A percentile compares a stretch with the other conserved stretches of the same genome.
Conservation (phyloP, 2,113 vertebrate species). For the Oriolus oriolus region DNA sequence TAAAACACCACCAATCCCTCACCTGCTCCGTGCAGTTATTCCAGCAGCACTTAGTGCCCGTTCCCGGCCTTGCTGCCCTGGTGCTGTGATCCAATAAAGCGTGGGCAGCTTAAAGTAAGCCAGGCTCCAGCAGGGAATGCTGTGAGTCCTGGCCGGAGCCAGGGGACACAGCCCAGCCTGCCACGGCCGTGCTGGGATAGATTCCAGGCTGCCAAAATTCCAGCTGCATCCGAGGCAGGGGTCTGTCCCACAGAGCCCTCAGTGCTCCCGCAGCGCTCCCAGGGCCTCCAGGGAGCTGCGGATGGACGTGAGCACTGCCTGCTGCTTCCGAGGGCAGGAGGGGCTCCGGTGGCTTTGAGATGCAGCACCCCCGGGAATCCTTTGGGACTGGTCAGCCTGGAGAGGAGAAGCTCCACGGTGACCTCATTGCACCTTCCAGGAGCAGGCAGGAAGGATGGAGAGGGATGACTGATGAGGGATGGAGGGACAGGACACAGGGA, state of each 20-base stretch:
- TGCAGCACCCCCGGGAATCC: background rate
- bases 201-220: background rate
- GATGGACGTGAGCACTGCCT: background rate
- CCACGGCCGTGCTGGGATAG: background rate
- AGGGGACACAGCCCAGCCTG: background rate
- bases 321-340: accelerated
- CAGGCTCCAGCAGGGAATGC: background rate
- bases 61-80: background rate
- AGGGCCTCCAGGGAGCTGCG: background rate
- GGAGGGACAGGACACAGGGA: background rate
- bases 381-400: background rate
- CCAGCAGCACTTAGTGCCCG: background rate
- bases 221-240: background rate
- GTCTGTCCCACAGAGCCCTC: background rate
- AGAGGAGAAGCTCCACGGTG: accelerated
- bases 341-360: background rate
- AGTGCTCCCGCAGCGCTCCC: background rate
- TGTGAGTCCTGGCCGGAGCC: background rate
- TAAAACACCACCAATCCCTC: background rate
- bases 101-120: background rate
- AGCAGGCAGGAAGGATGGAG: too few relatives aligned
- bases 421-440: background rate
- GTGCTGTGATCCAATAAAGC: background rate
- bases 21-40: accelerated
- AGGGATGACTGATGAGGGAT: background rate